A percentile compares a stretch with the other conserved stretches of the same genome.
phyloP scores from a whole-genome alignment of 1,140 invertebrate genomes.

The Bombus waltoni region DNA sequence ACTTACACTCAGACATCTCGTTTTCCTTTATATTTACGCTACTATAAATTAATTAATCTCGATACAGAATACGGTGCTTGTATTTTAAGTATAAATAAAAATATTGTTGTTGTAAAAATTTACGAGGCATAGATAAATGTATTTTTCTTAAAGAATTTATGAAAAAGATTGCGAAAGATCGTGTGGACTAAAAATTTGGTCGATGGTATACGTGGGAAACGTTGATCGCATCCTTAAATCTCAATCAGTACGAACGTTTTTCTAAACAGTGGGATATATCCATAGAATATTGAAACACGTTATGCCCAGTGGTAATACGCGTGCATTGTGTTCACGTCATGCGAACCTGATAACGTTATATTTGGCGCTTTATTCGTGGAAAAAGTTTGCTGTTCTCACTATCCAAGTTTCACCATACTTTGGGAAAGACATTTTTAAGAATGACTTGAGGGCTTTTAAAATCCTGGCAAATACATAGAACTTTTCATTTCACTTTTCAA shows the following conservation, averaged over 20 bases:
- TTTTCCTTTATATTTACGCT: too few species aligned
- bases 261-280: constrained; percentile 3
- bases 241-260: constrained; percentile 9
- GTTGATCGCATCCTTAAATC: constrained; percentile 15
- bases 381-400: background rate
- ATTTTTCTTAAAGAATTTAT: background rate
- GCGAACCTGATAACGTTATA: constrained; percentile 20
- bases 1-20: too few species aligned
- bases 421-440: background rate
- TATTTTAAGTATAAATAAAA: too few species aligned
- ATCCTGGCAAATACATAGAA: too few species aligned
- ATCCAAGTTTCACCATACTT: background rate
- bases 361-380: constrained; percentile 1
- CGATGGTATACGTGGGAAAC: background rate
- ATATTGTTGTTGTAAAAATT: too few species aligned
- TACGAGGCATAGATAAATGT: too few species aligned
- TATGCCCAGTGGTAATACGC: background rate
- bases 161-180: background rate
- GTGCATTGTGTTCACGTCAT: constrained; percentile 7
- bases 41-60: too few species aligned
- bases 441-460: too few species aligned
- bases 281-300: constrained; percentile 16
- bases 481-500: too few species aligned
- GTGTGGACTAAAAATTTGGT: background rate
- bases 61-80: too few species aligned